Base-by-base conservation (phyloP, 2,888 invertebrate genomes). In the Tetrapedia diversipes region DNA sequence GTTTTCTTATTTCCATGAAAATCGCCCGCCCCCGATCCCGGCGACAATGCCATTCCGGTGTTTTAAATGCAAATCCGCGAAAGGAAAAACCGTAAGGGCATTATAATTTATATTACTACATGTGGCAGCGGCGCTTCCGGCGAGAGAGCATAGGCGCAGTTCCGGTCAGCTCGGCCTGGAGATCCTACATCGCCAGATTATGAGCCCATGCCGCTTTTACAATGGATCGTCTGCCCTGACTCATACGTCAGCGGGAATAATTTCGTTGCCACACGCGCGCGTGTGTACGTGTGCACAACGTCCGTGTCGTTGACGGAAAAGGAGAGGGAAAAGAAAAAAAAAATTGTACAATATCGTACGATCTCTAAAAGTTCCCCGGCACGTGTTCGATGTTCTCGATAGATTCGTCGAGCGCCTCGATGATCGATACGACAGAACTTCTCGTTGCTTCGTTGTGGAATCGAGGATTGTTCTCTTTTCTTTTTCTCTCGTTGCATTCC, bases 31-130 rank as follows among this genome's bases (percentile, higher is more conserved):
- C n/a, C 85, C 83, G 85, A 88, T 89, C 87, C 83, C 78, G 82
- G 86, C 85, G 86, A 89, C 88, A 89, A 88, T 89, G 82, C 83
- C 76, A 88, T 86, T 87, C 86, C 87, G 86, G 86, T 85, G 85
- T 87, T 87, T 89, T 87, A 90, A 90, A 90, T 90, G 90, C 90
- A 90, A 90, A 90, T 90, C 89, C 86, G 83, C 84, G 83, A 88
- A 86, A 87, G 84, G 89, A 90, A 90, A 89, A 88, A 90, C 89
- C 89, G 90, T 90, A 90, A 90, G 89, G 89, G 90, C 90, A 90
- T 90, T 90, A 90, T 90, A 90, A 90, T 90, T 90, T 91, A 91
- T 91, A 90, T 90, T 90, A 90, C 90, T 90, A 91, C 90, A 90
- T 90, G 90, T 90, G 89, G 88, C 90, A 90, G 90, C 86, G 87